Base-by-base conservation (phyloP, 2,888 invertebrate species). In the Diaperis boleti region DNA sequence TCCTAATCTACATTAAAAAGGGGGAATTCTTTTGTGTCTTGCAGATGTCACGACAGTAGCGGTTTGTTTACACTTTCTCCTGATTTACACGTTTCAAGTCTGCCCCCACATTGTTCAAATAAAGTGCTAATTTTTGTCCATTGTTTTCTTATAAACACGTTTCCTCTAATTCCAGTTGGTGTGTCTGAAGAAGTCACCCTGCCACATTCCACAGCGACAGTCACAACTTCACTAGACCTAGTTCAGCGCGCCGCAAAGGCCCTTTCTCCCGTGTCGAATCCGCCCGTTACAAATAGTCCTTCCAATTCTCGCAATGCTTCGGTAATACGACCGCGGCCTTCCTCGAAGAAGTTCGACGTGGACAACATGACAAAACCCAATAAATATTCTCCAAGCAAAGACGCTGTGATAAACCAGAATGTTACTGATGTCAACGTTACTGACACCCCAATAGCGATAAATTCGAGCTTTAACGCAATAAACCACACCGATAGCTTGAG, bases 351-450 rank as follows among this genome's bases (percentile, higher is more conserved):
- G 60, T 39, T 69, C 15, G 66, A 66, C 15, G 42, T 66, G 26
- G 44, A 62, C 50, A 70, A 69, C 56, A 47, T 59, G 47, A 64
- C 35, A 1, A 70, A 39, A 3, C 37, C 45, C 4, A 54, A 14
- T 33, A 62, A 67, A 42, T 49, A 56, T 56, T 56, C 29, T 20
- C 65, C 69, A 54, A 62, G 65, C 67, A 77, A 70, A 72, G 73
- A 77, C 70, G 60, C 79, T 80, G 80, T 80, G 80, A 81, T 81
- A 79, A 76, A 76, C 60, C 69, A 71, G 66, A 77, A 75, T 69
- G 47, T 68, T 55, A 70, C 67, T 39, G 71, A 73, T 62, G 44
- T 68, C 57, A 65, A 55, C 33, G 54, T 67, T 49, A 71, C 75
- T 49, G 77, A 76, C 55, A 75, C 72, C 64, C 73, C 75, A 55